Percentiles rank a stretch among this genome's conserved stretches.
Evolutionary conservation across 2,113 vertebrate genomes (phyloP).

Genomic region (Procavia capensis): DNA sequence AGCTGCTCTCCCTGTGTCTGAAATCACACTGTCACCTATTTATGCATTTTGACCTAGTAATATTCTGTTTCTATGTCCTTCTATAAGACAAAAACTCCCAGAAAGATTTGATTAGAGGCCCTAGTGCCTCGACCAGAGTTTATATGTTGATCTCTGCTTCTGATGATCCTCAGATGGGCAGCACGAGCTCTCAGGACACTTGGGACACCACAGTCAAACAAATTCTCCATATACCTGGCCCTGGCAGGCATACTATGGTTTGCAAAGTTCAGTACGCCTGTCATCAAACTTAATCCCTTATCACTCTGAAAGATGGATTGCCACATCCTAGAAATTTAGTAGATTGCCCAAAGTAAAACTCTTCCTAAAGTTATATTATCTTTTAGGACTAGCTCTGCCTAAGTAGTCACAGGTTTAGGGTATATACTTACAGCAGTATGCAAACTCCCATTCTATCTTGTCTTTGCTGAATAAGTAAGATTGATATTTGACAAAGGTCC

Average conservation of each 20-base stretch:
- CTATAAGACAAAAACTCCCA: not conserved
- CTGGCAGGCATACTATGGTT: not conserved
- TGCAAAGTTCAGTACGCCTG: too few species aligned
- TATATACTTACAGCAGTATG: too few species aligned
- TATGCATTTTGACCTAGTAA: not conserved
- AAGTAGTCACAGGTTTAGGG: not conserved
- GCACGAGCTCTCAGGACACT: not conserved
- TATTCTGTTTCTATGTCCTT: not conserved
- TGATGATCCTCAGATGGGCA: too few species aligned
- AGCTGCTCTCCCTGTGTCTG: not conserved
- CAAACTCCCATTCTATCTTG: not conserved
- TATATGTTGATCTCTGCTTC: not conserved
- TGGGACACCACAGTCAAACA: not conserved
- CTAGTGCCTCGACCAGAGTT: not conserved
- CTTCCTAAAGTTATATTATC: not conserved
- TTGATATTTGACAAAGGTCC: rapidly evolving
- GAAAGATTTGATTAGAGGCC: not conserved
- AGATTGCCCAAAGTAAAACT: too few species aligned
- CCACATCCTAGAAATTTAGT: too few species aligned
- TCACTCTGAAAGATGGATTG: too few species aligned
- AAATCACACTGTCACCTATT: not conserved
- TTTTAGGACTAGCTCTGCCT: not conserved
- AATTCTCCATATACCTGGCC: not conserved
- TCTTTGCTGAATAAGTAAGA: not conserved
- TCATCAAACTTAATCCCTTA: too few species aligned